Percentiles rank a stretch among this genome's conserved stretches.
Evolutionary conservation across 2,113 vertebrate genomes (phyloP).

Genomic region (Entomyzon cyanotis): DNA sequence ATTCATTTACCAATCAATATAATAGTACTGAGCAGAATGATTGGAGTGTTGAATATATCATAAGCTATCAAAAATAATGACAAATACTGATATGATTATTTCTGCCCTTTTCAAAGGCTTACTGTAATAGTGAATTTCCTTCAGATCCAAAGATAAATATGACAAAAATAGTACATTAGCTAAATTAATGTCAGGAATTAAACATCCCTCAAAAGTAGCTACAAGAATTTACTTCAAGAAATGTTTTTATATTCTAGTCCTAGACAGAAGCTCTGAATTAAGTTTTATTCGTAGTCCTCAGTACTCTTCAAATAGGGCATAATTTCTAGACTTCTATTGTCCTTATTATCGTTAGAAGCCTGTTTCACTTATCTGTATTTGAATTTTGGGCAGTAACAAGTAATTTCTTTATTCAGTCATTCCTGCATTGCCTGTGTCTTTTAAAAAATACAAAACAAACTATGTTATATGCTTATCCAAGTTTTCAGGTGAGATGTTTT

Average conservation of each 20-base stretch:
- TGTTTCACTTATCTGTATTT: not conserved
- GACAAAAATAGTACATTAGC: not conserved
- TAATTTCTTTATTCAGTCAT: not conserved
- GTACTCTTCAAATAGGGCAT: not conserved
- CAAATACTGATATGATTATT: not conserved
- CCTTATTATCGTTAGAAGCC: not conserved
- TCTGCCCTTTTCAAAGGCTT: not conserved
- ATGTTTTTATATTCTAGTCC: not conserved
- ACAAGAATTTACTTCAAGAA: not conserved
- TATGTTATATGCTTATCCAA: not conserved
- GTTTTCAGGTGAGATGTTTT: not conserved
- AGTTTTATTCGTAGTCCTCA: not conserved
- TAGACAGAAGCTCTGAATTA: not conserved
- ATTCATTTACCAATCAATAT: slow-evolving; percentile 35
- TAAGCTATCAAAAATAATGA: not conserved
- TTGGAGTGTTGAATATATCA: not conserved
- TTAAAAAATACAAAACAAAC: not conserved
- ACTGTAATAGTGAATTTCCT: not conserved
- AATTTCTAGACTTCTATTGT: not conserved
- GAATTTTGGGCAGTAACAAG: not conserved
- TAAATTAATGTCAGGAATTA: not conserved
- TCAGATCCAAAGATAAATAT: not conserved
- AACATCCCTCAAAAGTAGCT: not conserved
- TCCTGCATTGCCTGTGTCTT: not conserved
- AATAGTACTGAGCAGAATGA: not conserved